These are phyloP conservation scores for Telmatochromis sp. DNA, from an alignment of 2,113 vertebrate genomes.

Conservation along the genomic window DNA sequence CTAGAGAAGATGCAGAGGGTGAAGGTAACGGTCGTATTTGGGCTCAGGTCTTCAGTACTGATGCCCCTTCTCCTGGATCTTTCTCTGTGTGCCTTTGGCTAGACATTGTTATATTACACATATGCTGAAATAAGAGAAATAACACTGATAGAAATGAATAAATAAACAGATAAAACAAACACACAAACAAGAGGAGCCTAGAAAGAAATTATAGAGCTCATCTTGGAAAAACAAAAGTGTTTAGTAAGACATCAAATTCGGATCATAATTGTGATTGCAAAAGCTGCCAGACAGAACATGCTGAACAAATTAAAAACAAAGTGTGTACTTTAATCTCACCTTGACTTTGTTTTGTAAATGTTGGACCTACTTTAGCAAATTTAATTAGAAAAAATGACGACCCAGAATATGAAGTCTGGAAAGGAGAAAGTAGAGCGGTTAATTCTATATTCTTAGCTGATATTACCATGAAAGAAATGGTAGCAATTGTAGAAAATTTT, in stretches of 20 bases:
- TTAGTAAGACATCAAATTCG: rapidly evolving
- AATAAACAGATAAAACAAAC: neutral
- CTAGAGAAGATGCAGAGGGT: neutral
- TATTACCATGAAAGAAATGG: too few species aligned
- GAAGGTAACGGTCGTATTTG: neutral
- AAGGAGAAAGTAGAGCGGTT: too few species aligned
- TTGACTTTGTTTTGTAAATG: neutral
- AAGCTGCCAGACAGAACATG: neutral
- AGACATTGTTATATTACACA: neutral
- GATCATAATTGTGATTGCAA: neutral
- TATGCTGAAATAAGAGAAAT: neutral
- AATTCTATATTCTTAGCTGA: too few species aligned
- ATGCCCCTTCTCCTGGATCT: neutral
- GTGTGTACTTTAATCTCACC: neutral
- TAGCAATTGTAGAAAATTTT: too few species aligned
- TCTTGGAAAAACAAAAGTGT: neutral
- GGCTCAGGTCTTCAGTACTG: neutral
- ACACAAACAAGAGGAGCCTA: neutral
- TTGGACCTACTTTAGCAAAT: too few species aligned
- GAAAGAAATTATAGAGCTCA: neutral
- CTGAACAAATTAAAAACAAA: neutral
- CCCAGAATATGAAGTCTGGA: too few species aligned
- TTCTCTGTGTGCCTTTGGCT: neutral
- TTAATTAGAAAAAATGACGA: too few species aligned
- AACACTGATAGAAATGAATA: neutral